Conservation (phyloP, 2,113 vertebrate genomes). For the Trogon surrucura region DNA sequence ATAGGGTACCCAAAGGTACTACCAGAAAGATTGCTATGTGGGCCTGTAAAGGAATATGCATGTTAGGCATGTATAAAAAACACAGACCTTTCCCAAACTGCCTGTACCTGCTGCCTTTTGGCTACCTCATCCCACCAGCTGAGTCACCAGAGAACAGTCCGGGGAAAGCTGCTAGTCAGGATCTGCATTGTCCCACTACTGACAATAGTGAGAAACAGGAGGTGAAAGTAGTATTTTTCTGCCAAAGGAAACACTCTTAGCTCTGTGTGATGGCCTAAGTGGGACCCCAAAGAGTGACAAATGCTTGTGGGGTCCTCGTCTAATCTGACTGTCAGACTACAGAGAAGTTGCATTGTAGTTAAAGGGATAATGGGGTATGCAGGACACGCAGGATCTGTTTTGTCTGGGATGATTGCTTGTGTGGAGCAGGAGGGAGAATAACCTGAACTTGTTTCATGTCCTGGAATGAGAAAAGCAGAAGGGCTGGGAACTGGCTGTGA, state of each 20-base stretch:
- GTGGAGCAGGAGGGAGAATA: background rate
- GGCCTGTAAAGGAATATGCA: background rate
- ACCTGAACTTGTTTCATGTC: background rate
- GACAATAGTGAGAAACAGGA: background rate
- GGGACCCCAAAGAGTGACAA: background rate
- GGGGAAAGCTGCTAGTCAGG: background rate
- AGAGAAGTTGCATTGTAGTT: background rate
- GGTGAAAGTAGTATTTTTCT: background rate
- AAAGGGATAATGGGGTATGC: background rate
- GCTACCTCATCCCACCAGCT: background rate
- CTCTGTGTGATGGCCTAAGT: background rate
- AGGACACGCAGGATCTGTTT: background rate
- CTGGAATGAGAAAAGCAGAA: background rate
- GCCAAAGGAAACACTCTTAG: background rate
- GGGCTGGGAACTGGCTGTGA: background rate
- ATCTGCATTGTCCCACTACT: background rate
- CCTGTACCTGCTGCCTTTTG: background rate
- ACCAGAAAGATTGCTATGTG: background rate
- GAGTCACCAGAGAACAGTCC: fast-evolving
- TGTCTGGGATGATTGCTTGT: background rate
- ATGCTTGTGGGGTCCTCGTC: background rate
- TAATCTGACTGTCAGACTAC: background rate
- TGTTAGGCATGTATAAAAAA: background rate
- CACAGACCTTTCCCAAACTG: background rate
- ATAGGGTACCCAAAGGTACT: background rate